Base-by-base conservation (phyloP, 37 sponge, comb jelly and placozoan genomes). In the Ephydatia muelleri region DNA sequence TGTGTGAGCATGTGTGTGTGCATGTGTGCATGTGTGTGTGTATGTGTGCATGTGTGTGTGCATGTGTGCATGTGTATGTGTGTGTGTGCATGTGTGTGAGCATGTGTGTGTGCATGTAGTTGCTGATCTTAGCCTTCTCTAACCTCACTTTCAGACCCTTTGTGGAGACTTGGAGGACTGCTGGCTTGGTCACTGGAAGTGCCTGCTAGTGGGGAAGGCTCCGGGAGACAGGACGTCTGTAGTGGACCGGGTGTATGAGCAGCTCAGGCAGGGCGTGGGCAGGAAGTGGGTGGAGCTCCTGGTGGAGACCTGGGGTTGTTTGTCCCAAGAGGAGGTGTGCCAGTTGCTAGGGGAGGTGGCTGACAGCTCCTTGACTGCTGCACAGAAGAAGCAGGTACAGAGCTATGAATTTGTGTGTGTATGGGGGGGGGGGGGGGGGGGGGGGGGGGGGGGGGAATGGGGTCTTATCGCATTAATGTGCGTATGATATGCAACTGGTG, bases 141-240 rank as follows among this genome's bases (percentile, higher is more conserved):
- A 3, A 27, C 28, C 39, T 21, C 43, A 3, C 31, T 28, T 13
- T 14, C 78, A 89, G 89, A 74, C 49, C 0, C 67, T 89, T 22
- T 12, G 83, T 23, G 33, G 14, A 25, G 31, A 72, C 6, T 35
- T 89, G 21, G 74, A 89, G 80, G 25, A 37, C 19, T n/a, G 27
- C 22, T 89, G 80, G 70, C 72, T 89, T 0, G 80, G 80, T 38
- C 38, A 48, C 13, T 74, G 75, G 65, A 37, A 43, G 66, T 27
- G 29, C 13, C 48, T 86, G 37, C 34, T 86, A 2, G 71, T 39
- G 39, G 72, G 72, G 30, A n/a, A 35, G 47, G 14, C 80, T 21
- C 16, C 57, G 22, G 30, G 22, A 6, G 35, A 31, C 25, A 34
- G 25, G 35, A 73, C 74, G 23, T 21, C 36, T 8, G 74, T 37